Conservation (phyloP, 2,888 invertebrate genomes). For the Caenorhabditis macrosperma region DNA sequence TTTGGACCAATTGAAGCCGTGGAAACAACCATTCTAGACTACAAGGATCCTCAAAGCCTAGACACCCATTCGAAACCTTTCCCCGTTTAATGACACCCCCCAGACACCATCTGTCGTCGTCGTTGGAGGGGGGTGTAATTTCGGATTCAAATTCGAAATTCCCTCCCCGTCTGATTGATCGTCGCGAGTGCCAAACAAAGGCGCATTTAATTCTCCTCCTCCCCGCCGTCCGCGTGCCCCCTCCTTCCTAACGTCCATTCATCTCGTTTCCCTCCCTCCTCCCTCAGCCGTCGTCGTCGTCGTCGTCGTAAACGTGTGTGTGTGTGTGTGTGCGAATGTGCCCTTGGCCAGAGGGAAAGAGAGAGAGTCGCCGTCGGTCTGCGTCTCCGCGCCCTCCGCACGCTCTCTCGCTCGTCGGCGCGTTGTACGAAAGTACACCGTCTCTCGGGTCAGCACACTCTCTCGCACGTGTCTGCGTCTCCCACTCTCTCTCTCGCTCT, state of each 20-base stretch:
- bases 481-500: background rate
- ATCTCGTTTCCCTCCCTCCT: slow-evolving; percentile 21
- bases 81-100: too few relatives aligned
- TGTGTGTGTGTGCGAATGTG: slow-evolving; percentile 23
- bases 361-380: background rate
- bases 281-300: background rate
- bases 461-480: slow-evolving; percentile 13
- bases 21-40: too few relatives aligned
- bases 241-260: slow-evolving; percentile 30
- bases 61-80: too few relatives aligned
- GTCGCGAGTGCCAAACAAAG: slow-evolving; percentile 33
- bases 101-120: too few relatives aligned
- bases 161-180: slow-evolving; percentile 9
- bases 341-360: slow-evolving; percentile 37
- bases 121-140: background rate
- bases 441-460: slow-evolving; percentile 9
- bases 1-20: too few relatives aligned
- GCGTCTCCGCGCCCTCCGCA: slow-evolving; percentile 12
- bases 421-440: too few relatives aligned
- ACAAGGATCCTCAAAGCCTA: too few relatives aligned
- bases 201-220: slow-evolving; percentile 21
- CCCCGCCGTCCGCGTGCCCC: slow-evolving; percentile 8
- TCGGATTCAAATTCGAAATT: slow-evolving; percentile 2
- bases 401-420: background rate
- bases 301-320: slow-evolving; percentile 39